A percentile compares a stretch with the other conserved stretches of the same genome.
Conservation (phyloP, 2,888 invertebrate species). For the Hyppa rectilinea region DNA sequence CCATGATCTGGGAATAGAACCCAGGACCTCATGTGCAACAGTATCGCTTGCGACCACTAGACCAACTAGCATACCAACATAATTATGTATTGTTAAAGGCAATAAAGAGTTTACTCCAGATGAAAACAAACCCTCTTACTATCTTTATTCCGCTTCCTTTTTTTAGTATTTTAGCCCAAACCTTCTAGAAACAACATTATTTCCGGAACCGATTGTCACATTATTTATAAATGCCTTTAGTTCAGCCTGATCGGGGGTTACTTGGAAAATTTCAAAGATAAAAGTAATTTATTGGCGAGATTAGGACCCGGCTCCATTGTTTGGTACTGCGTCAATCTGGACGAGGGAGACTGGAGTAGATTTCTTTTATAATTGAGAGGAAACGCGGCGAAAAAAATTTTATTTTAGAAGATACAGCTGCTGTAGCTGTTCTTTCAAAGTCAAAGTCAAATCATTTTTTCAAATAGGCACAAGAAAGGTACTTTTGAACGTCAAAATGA, state of each 20-base stretch:
- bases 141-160: no score
- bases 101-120: background rate
- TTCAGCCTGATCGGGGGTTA: constrained; percentile 41
- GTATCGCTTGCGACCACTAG: no score
- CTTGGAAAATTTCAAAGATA: constrained; percentile 59
- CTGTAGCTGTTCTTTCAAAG: no score
- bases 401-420: background rate
- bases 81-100: no score
- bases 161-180: background rate
- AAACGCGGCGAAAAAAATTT: background rate
- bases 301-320: constrained; percentile 71
- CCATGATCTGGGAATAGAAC: no score
- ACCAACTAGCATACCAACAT: no score
- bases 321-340: constrained; percentile 36
- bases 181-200: constrained; percentile 52
- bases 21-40: no score
- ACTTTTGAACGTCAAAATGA: no score
- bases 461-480: no score
- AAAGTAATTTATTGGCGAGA: constrained; percentile 86
- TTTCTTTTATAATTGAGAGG: constrained; percentile 30
- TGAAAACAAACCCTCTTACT: constrained; percentile 28
- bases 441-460: no score
- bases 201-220: constrained; percentile 52
- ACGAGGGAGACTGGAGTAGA: background rate
- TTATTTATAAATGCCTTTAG: constrained; percentile 61